phyloP scores from a whole-genome alignment of 2,888 invertebrate species.

The Ochropleura plecta region DNA sequence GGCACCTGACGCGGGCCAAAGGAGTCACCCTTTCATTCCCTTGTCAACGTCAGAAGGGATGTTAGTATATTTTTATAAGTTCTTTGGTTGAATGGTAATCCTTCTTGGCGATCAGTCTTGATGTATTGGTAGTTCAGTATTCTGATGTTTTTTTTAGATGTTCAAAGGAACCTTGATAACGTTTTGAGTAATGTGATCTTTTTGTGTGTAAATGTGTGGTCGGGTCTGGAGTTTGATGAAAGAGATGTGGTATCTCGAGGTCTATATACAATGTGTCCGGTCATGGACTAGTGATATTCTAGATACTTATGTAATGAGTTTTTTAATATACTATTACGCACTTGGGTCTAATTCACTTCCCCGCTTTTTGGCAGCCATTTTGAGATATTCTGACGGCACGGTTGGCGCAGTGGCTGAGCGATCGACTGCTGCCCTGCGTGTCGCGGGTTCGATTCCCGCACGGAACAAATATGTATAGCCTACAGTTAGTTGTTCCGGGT shows the following conservation, averaged over 20 bases:
- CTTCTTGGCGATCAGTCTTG: slow-evolving; percentile 33
- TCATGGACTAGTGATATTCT: too few species aligned
- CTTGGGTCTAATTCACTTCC: too few species aligned
- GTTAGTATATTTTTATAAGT: slow-evolving; percentile 42
- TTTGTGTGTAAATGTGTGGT: not conserved
- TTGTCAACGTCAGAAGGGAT: slow-evolving; percentile 45
- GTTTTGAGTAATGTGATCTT: slow-evolving; percentile 2
- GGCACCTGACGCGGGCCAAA: slow-evolving; percentile 29
- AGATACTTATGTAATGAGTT: too few species aligned
- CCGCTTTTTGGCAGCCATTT: too few species aligned
- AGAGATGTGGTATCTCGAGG: not conserved
- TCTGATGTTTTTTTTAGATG: slow-evolving; percentile 18
- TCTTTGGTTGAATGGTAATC: slow-evolving; percentile 23
- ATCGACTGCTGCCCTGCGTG: too few species aligned
- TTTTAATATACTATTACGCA: too few species aligned
- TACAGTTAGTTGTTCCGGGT: too few species aligned
- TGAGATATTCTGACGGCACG: too few species aligned
- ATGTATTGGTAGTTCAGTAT: slow-evolving; percentile 25
- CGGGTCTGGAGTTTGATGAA: not conserved
- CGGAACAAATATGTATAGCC: too few species aligned
- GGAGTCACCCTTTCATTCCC: slow-evolving; percentile 26
- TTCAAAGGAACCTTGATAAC: slow-evolving; percentile 1
- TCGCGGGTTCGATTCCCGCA: too few species aligned
- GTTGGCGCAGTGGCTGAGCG: too few species aligned
- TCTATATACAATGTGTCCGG: not conserved